Conservation (phyloP, 2,797 vertebrate genomes). For the Trichosurus vulpecula region DNA sequence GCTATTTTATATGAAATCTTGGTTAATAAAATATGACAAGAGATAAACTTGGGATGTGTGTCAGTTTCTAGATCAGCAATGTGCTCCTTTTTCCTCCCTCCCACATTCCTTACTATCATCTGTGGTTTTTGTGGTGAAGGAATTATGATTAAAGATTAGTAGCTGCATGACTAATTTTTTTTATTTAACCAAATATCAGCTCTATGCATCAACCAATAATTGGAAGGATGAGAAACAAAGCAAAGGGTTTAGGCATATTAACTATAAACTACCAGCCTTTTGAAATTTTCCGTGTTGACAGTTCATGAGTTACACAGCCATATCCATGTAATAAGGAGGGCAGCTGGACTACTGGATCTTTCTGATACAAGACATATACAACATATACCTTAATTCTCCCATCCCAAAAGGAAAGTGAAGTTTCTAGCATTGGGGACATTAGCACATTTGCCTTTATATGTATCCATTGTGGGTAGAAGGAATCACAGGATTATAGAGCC, state of each 20-base stretch:
- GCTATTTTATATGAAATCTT: conserved; percentile 5
- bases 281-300: conserved; percentile 23
- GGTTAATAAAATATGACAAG: conserved; percentile 47
- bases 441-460: conserved; percentile 50
- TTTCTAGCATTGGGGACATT: conserved; percentile 43
- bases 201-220: conserved; percentile 48
- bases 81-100: conserved; percentile 14
- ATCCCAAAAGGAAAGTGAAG: conserved; percentile 43
- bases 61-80: conserved; percentile 43
- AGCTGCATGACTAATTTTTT: conserved; percentile 37
- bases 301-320: not conserved
- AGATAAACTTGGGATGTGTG: not conserved
- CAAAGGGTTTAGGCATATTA: conserved; percentile 34
- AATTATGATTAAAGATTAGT: conserved; percentile 57
- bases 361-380: conserved; percentile 15
- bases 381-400: conserved; percentile 38
- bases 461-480: conserved; percentile 36
- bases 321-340: not conserved
- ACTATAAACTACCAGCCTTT: conserved; percentile 39
- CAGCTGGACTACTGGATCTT: conserved; percentile 2
- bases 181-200: conserved; percentile 58
- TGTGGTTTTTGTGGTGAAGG: conserved; percentile 20
- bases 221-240: conserved; percentile 59
- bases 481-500: not conserved
- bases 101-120: conserved; percentile 46